Evolutionary conservation across 2,797 vertebrate species (phyloP), one percentile per base, ranked within the genome.

Genomic region (Leucoraja ocellata): DNA sequence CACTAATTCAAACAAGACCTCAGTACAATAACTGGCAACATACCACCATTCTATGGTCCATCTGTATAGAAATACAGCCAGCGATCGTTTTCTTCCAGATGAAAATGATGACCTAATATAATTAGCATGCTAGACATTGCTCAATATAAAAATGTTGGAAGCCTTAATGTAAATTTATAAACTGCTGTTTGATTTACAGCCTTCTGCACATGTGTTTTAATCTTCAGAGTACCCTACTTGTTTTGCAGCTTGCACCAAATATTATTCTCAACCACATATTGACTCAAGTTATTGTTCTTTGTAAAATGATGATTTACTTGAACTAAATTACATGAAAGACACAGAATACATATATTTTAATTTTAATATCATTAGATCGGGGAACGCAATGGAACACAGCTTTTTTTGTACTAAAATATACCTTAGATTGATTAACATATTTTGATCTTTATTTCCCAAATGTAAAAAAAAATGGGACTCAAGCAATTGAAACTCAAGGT

Each of bases 1-100:
- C 54, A 94, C 94, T 95, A 95, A 95, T 94, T 95, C 94, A 95
- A 95, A 95, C 95, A 95, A 95, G 94, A 94, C 94, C 16, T 54
- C 71, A 92, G 90, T 76, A 92, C 39, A 92, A 92, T 92, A 92
- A 92, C 90, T 76, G 90, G 90, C 23, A 92, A 74, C 71, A 92
- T n/a, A 92, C 71, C 21, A 58, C 90, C 90, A 92, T 92, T 76
- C 73, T 76, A 68, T 88, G 76, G 90, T 54, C 71, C 90, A 92
- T 92, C 90, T 28, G 18, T n/a, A 76, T 6, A 92, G 71, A 92
- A 92, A 28, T 92, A 9, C 25, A 92, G 90, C 90, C 71, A 92
- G 39, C 14, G 90, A 92, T 92, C 73, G 39, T 71, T 92, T 92
- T 74, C 68, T 92, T 92, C 71, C 90, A 92, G 71, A 92, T 76